phyloP scores from a whole-genome alignment of 2,888 invertebrate species.

The Apomyelois bistriatella region DNA sequence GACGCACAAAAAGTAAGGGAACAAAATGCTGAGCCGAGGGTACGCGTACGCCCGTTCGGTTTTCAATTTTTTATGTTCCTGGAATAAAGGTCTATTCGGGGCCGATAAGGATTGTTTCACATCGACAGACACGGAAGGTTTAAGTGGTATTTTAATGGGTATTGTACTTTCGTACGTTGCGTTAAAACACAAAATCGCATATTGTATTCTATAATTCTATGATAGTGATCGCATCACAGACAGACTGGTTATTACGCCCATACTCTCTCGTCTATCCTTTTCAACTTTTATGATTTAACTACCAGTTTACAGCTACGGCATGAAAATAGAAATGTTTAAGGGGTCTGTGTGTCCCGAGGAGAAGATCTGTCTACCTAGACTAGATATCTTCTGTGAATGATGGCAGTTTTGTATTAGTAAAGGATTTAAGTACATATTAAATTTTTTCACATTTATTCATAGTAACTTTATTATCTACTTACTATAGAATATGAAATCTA shows the following conservation, averaged over 20 bases:
- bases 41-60: constrained; percentile 28
- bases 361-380: no score
- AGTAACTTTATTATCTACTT: no score
- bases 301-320: background rate
- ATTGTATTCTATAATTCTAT: background rate
- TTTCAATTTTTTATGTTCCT: constrained; percentile 57
- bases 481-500: no score
- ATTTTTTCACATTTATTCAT: no score
- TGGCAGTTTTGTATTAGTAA: no score
- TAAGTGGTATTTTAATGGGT: background rate
- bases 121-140: constrained; percentile 9
- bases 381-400: no score
- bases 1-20: constrained; percentile 63
- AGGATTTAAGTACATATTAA: no score
- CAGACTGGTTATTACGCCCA: background rate
- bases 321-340: background rate
- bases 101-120: constrained; percentile 14
- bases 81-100: constrained; percentile 26
- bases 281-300: background rate
- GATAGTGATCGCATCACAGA: constrained; percentile 2
- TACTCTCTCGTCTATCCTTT: background rate
- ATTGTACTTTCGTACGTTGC: background rate
- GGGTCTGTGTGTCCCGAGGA: background rate
- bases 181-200: background rate
- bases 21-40: constrained; percentile 40